phyloP scores from a whole-genome alignment of 2,113 vertebrate genomes.

The Lucifuga dentata region DNA sequence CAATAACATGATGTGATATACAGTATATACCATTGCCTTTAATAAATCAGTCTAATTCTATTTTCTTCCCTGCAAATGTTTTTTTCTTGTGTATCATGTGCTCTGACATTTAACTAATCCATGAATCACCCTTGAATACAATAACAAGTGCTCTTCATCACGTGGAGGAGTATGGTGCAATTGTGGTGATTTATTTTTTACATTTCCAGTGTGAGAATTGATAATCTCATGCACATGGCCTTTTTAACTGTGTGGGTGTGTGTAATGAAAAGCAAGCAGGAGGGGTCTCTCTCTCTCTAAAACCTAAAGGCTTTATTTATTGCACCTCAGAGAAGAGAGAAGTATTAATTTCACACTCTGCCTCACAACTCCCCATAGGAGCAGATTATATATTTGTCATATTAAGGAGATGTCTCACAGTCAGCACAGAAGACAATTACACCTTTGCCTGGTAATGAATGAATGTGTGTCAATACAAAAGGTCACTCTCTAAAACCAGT shows the following conservation, averaged over 20 bases:
- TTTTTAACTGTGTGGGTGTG: constrained; percentile 51
- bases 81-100: background rate
- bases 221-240: constrained; percentile 28
- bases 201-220: constrained; percentile 47
- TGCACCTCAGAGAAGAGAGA: constrained; percentile 50
- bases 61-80: background rate
- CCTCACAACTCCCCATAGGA: constrained; percentile 61
- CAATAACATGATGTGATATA: no score
- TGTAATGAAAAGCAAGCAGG: constrained; percentile 50
- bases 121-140: constrained; percentile 13
- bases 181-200: constrained; percentile 46
- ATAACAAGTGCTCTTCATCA: constrained; percentile 2
- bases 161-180: constrained; percentile 1
- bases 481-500: constrained; percentile 53
- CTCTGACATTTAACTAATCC: constrained; percentile 20
- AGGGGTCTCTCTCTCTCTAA: constrained; percentile 42
- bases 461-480: constrained; percentile 47
- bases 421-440: constrained; percentile 62
- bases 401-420: constrained; percentile 54
- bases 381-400: constrained; percentile 65
- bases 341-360: constrained; percentile 78
- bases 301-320: constrained; percentile 68
- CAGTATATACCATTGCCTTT: background rate
- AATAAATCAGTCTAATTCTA: background rate
- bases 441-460: constrained; percentile 58